Conservation (phyloP, 2,113 vertebrate species). For the Phaethon lepturus region DNA sequence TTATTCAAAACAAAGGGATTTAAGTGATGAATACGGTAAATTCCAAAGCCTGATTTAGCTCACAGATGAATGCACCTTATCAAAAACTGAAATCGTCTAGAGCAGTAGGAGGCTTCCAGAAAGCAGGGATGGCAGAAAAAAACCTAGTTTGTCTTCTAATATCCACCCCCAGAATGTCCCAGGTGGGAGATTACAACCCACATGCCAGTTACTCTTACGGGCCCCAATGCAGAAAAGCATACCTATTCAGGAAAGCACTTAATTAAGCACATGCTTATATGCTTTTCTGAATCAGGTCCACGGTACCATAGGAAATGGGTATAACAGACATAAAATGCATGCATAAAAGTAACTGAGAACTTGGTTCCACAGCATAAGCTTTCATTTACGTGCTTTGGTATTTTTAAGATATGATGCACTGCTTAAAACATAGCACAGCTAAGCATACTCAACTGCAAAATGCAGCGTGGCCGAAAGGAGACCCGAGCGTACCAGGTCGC, state of each 20-base stretch:
- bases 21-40: background rate
- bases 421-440: background rate
- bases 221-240: conserved; percentile 37
- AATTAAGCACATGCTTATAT: conserved; percentile 49
- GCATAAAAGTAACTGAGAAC: background rate
- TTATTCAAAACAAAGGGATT: conserved; percentile 22
- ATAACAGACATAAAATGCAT: conserved; percentile 34
- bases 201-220: background rate
- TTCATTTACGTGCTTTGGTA: background rate
- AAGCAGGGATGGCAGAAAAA: background rate
- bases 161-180: background rate
- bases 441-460: background rate
- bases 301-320: conserved; percentile 50
- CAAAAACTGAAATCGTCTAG: background rate
- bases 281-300: conserved; percentile 51
- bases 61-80: background rate
- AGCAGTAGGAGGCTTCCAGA: background rate
- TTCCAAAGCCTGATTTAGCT: background rate
- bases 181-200: conserved; percentile 36
- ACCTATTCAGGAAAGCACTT: conserved; percentile 45
- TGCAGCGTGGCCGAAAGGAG: rapidly evolving
- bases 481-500: background rate
- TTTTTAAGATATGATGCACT: background rate
- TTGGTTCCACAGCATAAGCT: background rate
- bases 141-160: background rate